Evolutionary conservation across 2,888 invertebrate genomes (phyloP).

Genomic region (Pseudeuparius sepicola): DNA sequence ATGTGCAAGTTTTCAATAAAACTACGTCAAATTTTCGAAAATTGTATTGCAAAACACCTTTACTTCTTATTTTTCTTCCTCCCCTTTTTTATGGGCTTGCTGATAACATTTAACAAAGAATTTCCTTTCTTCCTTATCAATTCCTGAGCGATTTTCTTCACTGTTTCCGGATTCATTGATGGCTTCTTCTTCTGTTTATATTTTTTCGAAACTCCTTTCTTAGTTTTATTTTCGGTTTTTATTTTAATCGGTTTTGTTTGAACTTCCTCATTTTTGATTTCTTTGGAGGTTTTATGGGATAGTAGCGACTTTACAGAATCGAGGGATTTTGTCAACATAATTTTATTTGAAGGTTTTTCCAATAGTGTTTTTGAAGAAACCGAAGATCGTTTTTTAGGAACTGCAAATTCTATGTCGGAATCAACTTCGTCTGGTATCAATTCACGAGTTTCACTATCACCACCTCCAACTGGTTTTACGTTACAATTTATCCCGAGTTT

Average conservation of each 20-base stretch:
- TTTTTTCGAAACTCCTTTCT: conserved; percentile 12
- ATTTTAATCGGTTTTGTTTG: conserved; percentile 9
- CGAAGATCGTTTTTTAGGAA: conserved; percentile 3
- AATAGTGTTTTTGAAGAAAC: conserved; percentile 4
- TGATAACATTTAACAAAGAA: conserved; percentile 19
- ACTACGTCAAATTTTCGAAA: too few species aligned
- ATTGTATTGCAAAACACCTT: too few species aligned
- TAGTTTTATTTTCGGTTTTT: conserved; percentile 10
- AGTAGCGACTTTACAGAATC: conserved; percentile 18
- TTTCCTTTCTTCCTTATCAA: conserved; percentile 22
- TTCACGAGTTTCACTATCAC: conserved; percentile 27
- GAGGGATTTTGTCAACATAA: conserved; percentile 18
- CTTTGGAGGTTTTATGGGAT: conserved; percentile 6
- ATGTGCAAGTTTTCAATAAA: too few species aligned
- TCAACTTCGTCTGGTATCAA: conserved; percentile 9
- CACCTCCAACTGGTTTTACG: conserved; percentile 43
- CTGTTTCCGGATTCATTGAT: conserved; percentile 19
- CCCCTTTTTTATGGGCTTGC: not conserved
- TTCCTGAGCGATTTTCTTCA: conserved; percentile 24
- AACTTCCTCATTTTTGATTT: conserved; percentile 10
- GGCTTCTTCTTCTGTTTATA: conserved; percentile 15
- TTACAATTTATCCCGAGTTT: conserved; percentile 45
- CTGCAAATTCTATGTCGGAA: conserved; percentile 15
- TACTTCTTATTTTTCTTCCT: not conserved
- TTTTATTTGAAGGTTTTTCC: conserved; percentile 6